A percentile compares a stretch with the other conserved stretches of the same genome.
phyloP scores from a whole-genome alignment of 2,797 vertebrate species.

The Pangasius macronema region DNA sequence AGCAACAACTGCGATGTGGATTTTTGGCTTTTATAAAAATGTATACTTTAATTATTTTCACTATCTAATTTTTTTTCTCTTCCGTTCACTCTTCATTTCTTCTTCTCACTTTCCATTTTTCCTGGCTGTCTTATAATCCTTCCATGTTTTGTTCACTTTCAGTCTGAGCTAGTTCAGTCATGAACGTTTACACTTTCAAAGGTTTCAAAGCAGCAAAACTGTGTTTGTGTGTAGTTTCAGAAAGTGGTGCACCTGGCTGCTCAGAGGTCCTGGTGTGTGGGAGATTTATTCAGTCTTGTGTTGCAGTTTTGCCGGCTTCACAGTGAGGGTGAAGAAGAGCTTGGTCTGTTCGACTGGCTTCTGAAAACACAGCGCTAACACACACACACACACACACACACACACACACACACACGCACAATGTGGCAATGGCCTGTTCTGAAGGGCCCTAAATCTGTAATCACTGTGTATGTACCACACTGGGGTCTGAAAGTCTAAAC shows the following conservation, averaged over 20 bases:
- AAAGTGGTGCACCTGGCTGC: constrained; percentile 87
- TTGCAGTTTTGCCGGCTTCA: constrained; percentile 86
- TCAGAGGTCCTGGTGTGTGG: constrained; percentile 88
- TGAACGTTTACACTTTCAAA: too few relatives aligned
- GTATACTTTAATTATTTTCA: not conserved
- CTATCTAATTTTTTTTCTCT: not conserved
- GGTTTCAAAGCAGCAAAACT: not conserved
- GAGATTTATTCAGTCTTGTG: constrained; percentile 88
- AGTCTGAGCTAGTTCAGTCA: not conserved
- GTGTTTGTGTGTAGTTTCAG: constrained; percentile 80
- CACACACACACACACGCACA: not conserved
- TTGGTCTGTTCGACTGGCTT: constrained; percentile 95
- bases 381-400: not conserved
- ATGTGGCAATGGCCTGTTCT: not conserved
- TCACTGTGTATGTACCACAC: not conserved
- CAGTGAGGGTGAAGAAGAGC: constrained; percentile 66
- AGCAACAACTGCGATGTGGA: not conserved
- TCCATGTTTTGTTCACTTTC: not conserved
- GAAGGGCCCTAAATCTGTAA: constrained; percentile 1
- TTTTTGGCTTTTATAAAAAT: not conserved
- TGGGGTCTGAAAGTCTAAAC: not conserved
- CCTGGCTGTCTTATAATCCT: not conserved
- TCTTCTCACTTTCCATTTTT: not conserved
- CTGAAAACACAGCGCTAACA: constrained; percentile 81
- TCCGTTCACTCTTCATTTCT: not conserved